These are phyloP conservation scores for Pammene fasciana DNA, from an alignment of 2,888 invertebrate species.

Conservation along the genomic window DNA sequence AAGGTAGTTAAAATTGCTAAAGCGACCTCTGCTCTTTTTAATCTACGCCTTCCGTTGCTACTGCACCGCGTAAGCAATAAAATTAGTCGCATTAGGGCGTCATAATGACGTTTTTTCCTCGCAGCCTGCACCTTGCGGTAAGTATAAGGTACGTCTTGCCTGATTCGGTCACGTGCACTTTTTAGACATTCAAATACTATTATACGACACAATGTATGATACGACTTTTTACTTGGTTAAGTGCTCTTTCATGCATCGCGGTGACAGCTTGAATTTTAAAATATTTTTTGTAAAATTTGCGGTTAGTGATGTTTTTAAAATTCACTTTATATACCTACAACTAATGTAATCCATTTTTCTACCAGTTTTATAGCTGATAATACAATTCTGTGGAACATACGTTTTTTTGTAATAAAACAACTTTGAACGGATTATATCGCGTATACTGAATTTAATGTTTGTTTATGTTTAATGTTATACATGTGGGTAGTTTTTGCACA, in stretches of 20 bases:
- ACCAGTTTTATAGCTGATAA: no score
- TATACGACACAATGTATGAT: conserved; percentile 6
- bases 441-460: no score
- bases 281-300: not conserved
- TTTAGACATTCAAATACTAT: conserved; percentile 18
- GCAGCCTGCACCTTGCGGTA: conserved; percentile 31
- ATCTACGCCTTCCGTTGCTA: conserved; percentile 5
- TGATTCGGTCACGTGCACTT: conserved; percentile 17
- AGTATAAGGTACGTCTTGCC: conserved; percentile 24
- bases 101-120: conserved; percentile 34
- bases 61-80: conserved; percentile 24
- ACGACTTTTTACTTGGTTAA: conserved; percentile 5
- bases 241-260: conserved; percentile 6
- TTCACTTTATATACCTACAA: no score
- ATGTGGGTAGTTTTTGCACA: no score
- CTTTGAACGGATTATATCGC: no score
- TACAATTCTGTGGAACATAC: no score
- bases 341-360: no score
- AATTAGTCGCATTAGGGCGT: conserved; percentile 33
- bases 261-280: not conserved
- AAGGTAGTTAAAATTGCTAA: not conserved
- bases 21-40: not conserved
- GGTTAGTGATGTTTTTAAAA: not conserved
- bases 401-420: no score
- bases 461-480: no score